Conservation (phyloP, 2,113 vertebrate genomes). For the Xerus inauris region DNA sequence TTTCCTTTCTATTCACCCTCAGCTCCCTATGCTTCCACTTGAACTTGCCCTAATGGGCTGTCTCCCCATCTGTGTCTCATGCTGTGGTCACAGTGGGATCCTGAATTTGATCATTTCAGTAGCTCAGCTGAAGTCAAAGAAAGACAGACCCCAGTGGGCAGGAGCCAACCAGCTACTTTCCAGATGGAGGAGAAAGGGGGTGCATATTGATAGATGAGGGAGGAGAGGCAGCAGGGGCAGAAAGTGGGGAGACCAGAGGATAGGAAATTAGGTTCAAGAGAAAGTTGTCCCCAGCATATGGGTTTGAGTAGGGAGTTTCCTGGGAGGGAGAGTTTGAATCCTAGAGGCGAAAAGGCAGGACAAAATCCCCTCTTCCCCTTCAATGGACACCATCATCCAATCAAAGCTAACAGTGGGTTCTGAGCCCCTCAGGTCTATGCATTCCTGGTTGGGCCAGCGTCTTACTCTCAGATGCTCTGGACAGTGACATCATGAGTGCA, state of each 20-base stretch:
- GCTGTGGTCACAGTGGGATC: background rate
- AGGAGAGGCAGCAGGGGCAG: background rate
- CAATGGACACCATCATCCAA: background rate
- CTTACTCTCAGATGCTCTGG: constrained; percentile 91
- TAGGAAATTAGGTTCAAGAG: background rate
- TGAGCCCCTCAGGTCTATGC: background rate
- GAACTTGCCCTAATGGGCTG: background rate
- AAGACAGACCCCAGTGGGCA: background rate
- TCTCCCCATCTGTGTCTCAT: background rate
- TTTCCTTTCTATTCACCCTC: background rate
- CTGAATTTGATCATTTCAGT: background rate
- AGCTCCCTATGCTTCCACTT: background rate
- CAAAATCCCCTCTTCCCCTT: background rate
- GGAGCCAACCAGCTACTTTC: background rate
- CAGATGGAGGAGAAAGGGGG: background rate
- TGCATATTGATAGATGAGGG: background rate
- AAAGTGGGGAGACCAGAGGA: background rate
- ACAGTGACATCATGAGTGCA: constrained; percentile 91
- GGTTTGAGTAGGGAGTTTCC: background rate
- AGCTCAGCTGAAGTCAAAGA: background rate
- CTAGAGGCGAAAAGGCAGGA: background rate
- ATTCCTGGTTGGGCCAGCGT: constrained; percentile 80
- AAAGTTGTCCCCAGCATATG: background rate
- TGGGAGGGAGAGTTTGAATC: background rate
- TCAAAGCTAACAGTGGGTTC: background rate